Evolutionary conservation across 1,140 invertebrate species (phyloP), one percentile per base, ranked within the genome.

Genomic region (Drosophila equinoxialis): DNA sequence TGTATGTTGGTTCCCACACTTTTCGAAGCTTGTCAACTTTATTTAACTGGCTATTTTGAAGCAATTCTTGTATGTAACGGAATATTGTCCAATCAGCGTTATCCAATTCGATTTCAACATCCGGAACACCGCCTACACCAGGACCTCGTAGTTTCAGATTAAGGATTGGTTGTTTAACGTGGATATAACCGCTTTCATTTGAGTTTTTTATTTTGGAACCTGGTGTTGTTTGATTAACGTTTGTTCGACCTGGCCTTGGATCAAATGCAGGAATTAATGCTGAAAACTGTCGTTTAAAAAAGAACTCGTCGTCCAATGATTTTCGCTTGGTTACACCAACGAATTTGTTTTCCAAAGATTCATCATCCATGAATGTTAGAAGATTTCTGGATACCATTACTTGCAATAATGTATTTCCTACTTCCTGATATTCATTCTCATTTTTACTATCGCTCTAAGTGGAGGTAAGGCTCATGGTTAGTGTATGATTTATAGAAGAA

Each of bases 221-320:
- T 10, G 96, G 96, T 3, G 96, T 95, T 23, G 97, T 98, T 93
- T 98, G 98, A 93, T 99, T 99, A 1, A 99, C 97, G 93, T 99
- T 99, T 20, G 98, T 99, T 68, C 98, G 94, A 3, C 99, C 99
- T 6, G 99, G 99, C 35, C 99, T 93, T 14, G 99, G 99, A 94
- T 99, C 99, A 92, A 99, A 99, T 14, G 98, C 98, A 3, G 99
- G 99, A 91, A 99, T 99, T 11, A 99, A 94, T 8, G 98, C 97
- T 6, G 97, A 97, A 93, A 98, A 98, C 92, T 99, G 98, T 61
- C 98, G 93, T 93, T 99, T 99, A 4, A 99, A 92, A 23, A 99
- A 97, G 93, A 97, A 99, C 81, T 99, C 99, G 92, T 99, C 98
- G 92, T 99, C 98, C 98, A 98, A 99, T 0, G 96, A 97, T 76